Conservation (phyloP, 2,888 invertebrate genomes). For the Troides helena region DNA sequence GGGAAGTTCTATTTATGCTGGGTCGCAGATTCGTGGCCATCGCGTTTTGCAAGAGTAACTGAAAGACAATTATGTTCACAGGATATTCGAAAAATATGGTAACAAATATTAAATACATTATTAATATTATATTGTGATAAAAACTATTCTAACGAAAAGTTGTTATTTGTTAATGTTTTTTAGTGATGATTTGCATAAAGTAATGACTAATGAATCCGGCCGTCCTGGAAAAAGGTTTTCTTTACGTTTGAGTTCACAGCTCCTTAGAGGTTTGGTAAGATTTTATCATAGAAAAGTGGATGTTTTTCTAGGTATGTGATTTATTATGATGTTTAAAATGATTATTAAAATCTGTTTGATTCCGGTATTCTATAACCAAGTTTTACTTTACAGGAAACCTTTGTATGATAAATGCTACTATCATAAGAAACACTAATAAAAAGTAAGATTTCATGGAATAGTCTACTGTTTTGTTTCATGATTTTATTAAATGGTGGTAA, state of each 20-base stretch:
- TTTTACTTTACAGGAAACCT: constrained; percentile 55
- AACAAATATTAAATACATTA: constrained; percentile 29
- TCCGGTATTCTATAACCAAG: not conserved
- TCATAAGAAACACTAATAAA: constrained; percentile 57
- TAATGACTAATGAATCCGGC: constrained; percentile 65
- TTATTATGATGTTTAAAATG: constrained; percentile 2
- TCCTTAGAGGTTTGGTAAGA: constrained; percentile 63
- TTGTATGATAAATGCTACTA: constrained; percentile 65
- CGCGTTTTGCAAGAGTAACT: constrained; percentile 62
- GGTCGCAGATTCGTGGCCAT: constrained; percentile 73
- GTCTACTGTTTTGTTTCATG: not conserved
- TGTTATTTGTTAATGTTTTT: not conserved
- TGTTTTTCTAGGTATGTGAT: constrained; percentile 53
- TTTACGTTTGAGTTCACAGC: constrained; percentile 66
- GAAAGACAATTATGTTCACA: constrained; percentile 65
- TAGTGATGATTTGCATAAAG: constrained; percentile 62
- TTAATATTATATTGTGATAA: not conserved
- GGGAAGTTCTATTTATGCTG: constrained; percentile 71
- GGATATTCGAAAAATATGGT: constrained; percentile 68
- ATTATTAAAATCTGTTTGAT: not conserved
- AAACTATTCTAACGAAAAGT: not conserved
- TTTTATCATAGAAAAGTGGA: constrained; percentile 64
- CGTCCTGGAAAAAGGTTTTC: constrained; percentile 63
- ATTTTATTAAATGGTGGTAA: constrained; percentile 22
- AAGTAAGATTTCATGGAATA: constrained; percentile 51